Conservation (phyloP, 2,888 invertebrate species). For the Ditula angustiorana region DNA sequence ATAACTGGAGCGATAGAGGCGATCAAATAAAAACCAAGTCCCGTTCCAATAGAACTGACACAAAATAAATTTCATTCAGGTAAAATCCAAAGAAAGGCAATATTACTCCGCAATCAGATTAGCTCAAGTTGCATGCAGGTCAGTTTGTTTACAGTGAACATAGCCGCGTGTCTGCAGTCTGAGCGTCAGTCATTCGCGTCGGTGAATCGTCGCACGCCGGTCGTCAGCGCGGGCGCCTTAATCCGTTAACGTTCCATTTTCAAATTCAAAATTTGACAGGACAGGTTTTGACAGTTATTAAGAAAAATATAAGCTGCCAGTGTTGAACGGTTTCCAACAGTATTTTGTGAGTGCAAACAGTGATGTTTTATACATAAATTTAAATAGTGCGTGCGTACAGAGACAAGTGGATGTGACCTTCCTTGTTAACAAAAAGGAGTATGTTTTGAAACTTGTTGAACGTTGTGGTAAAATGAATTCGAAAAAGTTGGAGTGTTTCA, state of each 20-base stretch:
- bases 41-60: constrained; percentile 5
- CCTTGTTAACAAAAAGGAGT: constrained; percentile 60
- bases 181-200: constrained; percentile 73
- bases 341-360: constrained; percentile 48
- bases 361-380: constrained; percentile 44
- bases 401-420: constrained; percentile 80
- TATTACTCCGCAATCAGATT: constrained; percentile 68
- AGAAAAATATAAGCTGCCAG: constrained; percentile 47
- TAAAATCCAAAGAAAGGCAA: constrained; percentile 49
- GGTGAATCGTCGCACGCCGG: constrained; percentile 61
- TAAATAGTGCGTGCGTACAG: constrained; percentile 56
- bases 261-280: constrained; percentile 61
- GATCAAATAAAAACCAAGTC: constrained; percentile 13
- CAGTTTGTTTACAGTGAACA: constrained; percentile 64
- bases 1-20: constrained; percentile 31
- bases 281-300: constrained; percentile 53
- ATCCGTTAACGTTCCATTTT: constrained; percentile 63
- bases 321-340: constrained; percentile 46
- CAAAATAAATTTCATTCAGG: constrained; percentile 49
- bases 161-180: constrained; percentile 56
- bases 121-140: constrained; percentile 65
- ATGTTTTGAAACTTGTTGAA: constrained; percentile 58
- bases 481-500: constrained; percentile 81
- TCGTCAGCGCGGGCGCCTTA: constrained; percentile 64
- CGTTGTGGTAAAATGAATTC: constrained; percentile 77